A percentile compares a stretch with the other conserved stretches of the same genome.
Conservation (phyloP, 2,797 vertebrate species). For the Chlorospingus flavigularis region DNA sequence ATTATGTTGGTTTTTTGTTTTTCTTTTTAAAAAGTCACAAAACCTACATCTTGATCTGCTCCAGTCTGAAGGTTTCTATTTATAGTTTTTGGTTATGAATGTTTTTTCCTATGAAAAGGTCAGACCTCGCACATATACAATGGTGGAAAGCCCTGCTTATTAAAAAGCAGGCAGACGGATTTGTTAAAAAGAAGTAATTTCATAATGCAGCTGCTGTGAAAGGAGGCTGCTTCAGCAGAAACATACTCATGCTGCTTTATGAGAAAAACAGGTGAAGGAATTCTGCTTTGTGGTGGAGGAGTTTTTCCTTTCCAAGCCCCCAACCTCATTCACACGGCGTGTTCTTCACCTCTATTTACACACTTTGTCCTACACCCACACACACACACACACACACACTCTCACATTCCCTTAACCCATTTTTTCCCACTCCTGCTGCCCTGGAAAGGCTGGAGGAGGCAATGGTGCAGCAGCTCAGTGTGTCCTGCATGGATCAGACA, state of each 20-base stretch:
- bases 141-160: conserved; percentile 66
- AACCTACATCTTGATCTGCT: conserved; percentile 79
- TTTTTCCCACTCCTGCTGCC: background rate
- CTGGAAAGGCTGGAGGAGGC: conserved; percentile 20
- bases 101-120: conserved; percentile 82
- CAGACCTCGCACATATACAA: conserved; percentile 68
- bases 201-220: conserved; percentile 52
- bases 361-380: background rate
- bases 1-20: background rate
- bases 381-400: too few species aligned
- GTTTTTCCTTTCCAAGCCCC: conserved; percentile 59
- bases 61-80: conserved; percentile 75
- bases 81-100: conserved; percentile 80
- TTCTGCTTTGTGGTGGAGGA: conserved; percentile 32
- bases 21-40: conserved; percentile 17
- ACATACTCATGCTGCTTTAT: conserved; percentile 43
- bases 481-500: background rate
- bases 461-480: background rate
- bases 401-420: background rate
- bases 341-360: background rate
- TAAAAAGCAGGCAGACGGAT: conserved; percentile 66
- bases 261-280: conserved; percentile 58
- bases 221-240: conserved; percentile 52
- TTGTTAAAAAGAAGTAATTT: conserved; percentile 64
- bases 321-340: background rate